Base-by-base conservation (phyloP, 2,888 invertebrate species). In the Eupithecia exiguata region DNA sequence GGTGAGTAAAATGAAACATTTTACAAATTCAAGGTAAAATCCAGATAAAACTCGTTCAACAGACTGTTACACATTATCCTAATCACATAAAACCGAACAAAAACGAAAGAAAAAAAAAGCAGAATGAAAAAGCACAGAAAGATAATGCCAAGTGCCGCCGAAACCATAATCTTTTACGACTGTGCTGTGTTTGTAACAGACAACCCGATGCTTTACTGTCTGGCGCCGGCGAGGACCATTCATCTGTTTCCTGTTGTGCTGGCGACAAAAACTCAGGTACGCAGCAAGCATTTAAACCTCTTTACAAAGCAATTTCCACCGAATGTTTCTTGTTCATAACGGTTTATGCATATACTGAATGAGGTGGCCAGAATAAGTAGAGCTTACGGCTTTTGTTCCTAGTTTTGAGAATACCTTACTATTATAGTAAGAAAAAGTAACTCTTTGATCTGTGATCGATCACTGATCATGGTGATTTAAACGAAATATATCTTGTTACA, bases 171-270 rank as follows among this genome's bases (percentile, higher is more conserved):
- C 74, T 78, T 78, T 73, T 71, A 77, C 70, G 62, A 35, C 25
- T 40, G 66, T 68, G 70, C 62, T 77, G 74, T 77, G 78, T 84
- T 85, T 83, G 83, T 85, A 79, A 83, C 82, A 81, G 84, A 82
- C 80, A 79, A 76, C 79, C 79, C 81, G 72, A 76, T 78, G 80
- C 73, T 79, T 76, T 74, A 74, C 75, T 72, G 80, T 70, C 77
- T 76, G 84, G 82, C 84, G 82, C 82, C 86, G 75, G 81, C 84
- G 85, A 85, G 65, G 65, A 80, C 77, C 80, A 85, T 85, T 84
- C 84, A 84, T 81, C 84, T 83, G 86, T 79, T 87, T 87, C 85
- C 87, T 86, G 86, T 84, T 83, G 84, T 84, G 85, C 75, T 61
- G 78, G 67, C 70, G 72, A 84, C 83, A 89, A 87, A 87, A 86